Evolutionary conservation across 2,113 vertebrate genomes (phyloP).

Genomic region (Apeltes quadracus): DNA sequence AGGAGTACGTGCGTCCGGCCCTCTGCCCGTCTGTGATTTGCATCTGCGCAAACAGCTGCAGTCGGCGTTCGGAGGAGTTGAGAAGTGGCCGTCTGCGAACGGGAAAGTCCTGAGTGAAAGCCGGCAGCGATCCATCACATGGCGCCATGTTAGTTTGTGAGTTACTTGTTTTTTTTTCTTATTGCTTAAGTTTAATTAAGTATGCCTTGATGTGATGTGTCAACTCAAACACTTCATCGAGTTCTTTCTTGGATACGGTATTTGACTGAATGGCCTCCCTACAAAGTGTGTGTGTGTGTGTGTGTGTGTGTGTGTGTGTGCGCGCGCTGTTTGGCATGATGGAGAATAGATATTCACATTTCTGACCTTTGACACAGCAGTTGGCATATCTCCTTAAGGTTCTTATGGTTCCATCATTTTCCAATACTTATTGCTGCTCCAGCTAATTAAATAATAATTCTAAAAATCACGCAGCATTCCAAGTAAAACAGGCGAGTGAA

Average conservation of each 20-base stretch:
- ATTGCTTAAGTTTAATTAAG: neutral
- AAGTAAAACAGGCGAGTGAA: neutral
- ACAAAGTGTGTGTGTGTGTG: neutral
- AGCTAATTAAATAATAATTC: too few species aligned
- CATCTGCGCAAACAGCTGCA: slow-evolving; percentile 42
- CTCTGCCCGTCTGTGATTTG: slow-evolving; percentile 46
- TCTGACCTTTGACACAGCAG: slow-evolving; percentile 3
- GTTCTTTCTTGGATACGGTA: neutral
- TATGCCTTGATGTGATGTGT: neutral
- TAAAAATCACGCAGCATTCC: neutral
- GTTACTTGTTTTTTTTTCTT: slow-evolving; percentile 15
- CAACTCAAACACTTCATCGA: slow-evolving; percentile 1
- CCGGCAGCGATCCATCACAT: neutral
- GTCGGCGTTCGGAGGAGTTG: slow-evolving; percentile 15
- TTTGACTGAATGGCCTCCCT: neutral
- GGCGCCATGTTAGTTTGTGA: slow-evolving; percentile 26
- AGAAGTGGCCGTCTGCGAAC: neutral
- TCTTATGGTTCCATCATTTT: neutral
- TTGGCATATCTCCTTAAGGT: neutral
- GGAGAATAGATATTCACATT: neutral
- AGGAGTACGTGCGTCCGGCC: slow-evolving; percentile 15
- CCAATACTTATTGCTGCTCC: neutral
- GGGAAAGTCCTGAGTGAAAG: slow-evolving; percentile 14
- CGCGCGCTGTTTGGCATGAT: neutral
- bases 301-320: neutral